phyloP scores from a whole-genome alignment of 92 coral and sea anemone species.

The Galaxea fascicularis region DNA sequence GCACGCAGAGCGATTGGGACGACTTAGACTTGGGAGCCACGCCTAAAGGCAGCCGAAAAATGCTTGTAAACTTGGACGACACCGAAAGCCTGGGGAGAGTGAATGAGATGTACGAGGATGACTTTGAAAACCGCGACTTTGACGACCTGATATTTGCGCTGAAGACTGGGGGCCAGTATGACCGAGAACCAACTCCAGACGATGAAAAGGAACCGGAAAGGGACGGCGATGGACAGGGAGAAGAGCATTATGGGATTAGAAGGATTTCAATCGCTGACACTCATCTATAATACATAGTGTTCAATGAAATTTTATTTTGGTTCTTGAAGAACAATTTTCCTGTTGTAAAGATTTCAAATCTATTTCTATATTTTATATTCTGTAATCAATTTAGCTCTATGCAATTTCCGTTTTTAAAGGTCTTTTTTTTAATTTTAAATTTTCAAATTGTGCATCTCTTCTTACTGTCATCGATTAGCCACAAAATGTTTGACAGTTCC shows the following conservation, averaged over 20 bases:
- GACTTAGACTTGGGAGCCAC: slow-evolving; percentile 86
- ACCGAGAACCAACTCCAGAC: slow-evolving; percentile 59
- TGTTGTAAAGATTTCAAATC: too few species aligned
- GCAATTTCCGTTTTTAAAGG: too few species aligned
- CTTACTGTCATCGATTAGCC: too few species aligned
- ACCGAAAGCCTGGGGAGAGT: slow-evolving; percentile 77
- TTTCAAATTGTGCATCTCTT: not conserved
- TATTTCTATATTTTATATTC: too few species aligned
- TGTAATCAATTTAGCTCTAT: too few species aligned
- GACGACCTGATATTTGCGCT: slow-evolving; percentile 91
- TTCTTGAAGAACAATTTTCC: not conserved
- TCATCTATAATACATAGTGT: slow-evolving; percentile 62
- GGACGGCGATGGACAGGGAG: slow-evolving; percentile 56
- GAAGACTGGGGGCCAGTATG: slow-evolving; percentile 93
- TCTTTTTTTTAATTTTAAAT: not conserved
- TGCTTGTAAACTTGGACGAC: slow-evolving; percentile 88
- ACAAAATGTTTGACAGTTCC: not conserved
- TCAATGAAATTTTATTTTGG: not conserved
- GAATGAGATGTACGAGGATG: slow-evolving; percentile 86
- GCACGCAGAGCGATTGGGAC: slow-evolving; percentile 91
- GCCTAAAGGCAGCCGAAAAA: slow-evolving; percentile 90
- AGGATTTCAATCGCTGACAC: slow-evolving; percentile 97
- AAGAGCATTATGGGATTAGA: slow-evolving; percentile 84
- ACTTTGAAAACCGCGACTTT: slow-evolving; percentile 84
- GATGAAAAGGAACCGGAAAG: slow-evolving; percentile 67